Evolutionary conservation across 2,888 invertebrate species (phyloP).

Genomic region (Galerucella calmariensis): DNA sequence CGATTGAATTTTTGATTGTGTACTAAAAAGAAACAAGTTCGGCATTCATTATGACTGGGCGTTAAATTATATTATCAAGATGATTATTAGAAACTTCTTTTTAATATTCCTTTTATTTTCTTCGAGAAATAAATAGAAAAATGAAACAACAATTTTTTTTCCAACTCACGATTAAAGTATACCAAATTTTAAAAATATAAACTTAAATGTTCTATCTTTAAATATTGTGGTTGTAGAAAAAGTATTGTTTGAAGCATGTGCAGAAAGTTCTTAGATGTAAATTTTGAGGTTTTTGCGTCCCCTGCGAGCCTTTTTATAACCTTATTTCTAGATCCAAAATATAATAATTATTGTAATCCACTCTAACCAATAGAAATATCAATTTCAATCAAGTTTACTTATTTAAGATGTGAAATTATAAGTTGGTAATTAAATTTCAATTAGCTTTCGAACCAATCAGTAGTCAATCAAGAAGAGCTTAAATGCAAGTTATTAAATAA

Average conservation of each 20-base stretch:
- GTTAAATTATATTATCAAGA: constrained; percentile 57
- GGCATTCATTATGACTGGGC: constrained; percentile 62
- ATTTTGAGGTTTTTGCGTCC: no score
- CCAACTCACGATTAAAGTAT: background rate
- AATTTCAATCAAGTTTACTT: background rate
- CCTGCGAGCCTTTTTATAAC: no score
- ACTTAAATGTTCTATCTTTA: no score
- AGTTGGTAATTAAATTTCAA: constrained; percentile 62
- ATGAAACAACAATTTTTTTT: background rate
- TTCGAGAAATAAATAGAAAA: constrained; percentile 6
- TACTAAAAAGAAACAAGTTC: constrained; percentile 61
- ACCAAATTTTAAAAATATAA: background rate
- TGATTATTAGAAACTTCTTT: constrained; percentile 46
- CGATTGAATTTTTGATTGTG: constrained; percentile 65
- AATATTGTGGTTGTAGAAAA: no score
- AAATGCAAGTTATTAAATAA: constrained; percentile 64
- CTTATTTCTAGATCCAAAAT: no score
- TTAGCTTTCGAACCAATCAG: constrained; percentile 64
- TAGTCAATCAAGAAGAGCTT: constrained; percentile 63
- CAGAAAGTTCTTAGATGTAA: no score
- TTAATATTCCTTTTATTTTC: constrained; percentile 35
- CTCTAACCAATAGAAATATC: background rate
- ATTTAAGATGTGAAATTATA: constrained; percentile 23
- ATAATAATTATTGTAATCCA: no score
- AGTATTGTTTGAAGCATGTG: no score